These are phyloP conservation scores for Anoplius nigerrimus DNA, from an alignment of 2,888 invertebrate genomes.

Conservation along the genomic window DNA sequence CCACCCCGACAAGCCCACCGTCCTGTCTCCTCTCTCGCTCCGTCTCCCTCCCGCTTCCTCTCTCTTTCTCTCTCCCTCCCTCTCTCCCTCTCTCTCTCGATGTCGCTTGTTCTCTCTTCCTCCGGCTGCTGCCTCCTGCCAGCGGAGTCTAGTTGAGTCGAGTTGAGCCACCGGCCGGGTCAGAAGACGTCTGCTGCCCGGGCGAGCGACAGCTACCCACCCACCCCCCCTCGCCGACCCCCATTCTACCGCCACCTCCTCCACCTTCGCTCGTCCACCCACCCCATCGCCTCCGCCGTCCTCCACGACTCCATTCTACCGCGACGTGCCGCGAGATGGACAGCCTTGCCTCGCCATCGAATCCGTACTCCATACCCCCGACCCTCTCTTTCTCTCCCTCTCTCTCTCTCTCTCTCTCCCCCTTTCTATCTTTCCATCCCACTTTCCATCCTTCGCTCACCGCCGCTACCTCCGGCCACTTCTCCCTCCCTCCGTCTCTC, in stretches of 20 bases:
- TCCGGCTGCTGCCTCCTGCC: conserved; percentile 58
- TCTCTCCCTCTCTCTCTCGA: conserved; percentile 44
- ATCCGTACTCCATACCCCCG: conserved; percentile 45
- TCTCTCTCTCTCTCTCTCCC: conserved; percentile 9
- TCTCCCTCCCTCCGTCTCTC: not conserved
- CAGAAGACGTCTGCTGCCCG: conserved; percentile 75
- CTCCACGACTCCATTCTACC: conserved; percentile 66
- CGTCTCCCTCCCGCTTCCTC: conserved; percentile 19
- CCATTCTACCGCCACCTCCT: conserved; percentile 38
- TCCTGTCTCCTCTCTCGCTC: conserved; percentile 27
- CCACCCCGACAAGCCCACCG: conserved; percentile 43
- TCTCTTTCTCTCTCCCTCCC: conserved; percentile 29
- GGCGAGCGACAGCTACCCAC: conserved; percentile 74
- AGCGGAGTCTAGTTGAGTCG: conserved; percentile 68
- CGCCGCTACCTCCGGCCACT: conserved; percentile 2
- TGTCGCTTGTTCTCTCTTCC: conserved; percentile 50
- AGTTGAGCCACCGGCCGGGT: conserved; percentile 75
- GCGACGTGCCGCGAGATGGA: conserved; percentile 69
- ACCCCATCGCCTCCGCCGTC: conserved; percentile 54
- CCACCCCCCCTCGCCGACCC: conserved; percentile 57
- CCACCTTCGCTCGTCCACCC: conserved; percentile 52
- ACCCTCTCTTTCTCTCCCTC: conserved; percentile 19
- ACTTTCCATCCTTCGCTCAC: not conserved
- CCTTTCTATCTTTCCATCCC: not conserved
- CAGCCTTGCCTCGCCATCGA: conserved; percentile 55